A percentile compares a stretch with the other conserved stretches of the same genome.
Evolutionary conservation across 2,888 invertebrate genomes (phyloP).

Genomic region (Elmis aenea): DNA sequence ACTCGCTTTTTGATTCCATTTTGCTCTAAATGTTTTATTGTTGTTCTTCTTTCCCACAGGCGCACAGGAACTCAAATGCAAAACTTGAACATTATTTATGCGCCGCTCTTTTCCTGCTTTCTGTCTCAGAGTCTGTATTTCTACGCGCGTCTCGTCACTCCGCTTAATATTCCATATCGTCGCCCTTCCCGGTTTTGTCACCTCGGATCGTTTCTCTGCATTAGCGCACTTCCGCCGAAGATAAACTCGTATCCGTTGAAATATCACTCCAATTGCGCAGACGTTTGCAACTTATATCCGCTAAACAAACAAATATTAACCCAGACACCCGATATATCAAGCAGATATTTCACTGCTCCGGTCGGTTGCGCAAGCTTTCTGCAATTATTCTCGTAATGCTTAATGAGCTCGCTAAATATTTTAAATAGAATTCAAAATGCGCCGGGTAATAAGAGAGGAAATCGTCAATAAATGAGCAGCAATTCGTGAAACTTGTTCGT

Average conservation of each 20-base stretch:
- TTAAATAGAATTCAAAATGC: slow-evolving; percentile 15
- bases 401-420: slow-evolving; percentile 15
- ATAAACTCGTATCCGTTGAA: slow-evolving; percentile 24
- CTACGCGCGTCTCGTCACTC: slow-evolving; percentile 25
- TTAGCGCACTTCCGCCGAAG: slow-evolving; percentile 26
- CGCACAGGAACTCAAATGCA: slow-evolving; percentile 26
- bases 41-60: slow-evolving; percentile 22
- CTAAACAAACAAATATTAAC: slow-evolving; percentile 17
- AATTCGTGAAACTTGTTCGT: slow-evolving; percentile 24
- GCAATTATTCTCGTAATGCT: slow-evolving; percentile 1
- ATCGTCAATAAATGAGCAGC: slow-evolving; percentile 32
- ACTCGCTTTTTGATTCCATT: slow-evolving; percentile 33
- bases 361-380: not conserved
- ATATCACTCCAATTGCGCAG: slow-evolving; percentile 17
- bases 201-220: slow-evolving; percentile 32
- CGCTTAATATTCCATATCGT: slow-evolving; percentile 34
- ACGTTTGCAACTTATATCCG: slow-evolving; percentile 11
- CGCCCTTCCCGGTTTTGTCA: slow-evolving; percentile 32
- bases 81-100: slow-evolving; percentile 31
- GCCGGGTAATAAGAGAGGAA: slow-evolving; percentile 24
- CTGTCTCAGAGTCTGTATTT: slow-evolving; percentile 26
- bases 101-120: slow-evolving; percentile 23
- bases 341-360: not conserved
- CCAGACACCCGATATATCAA: slow-evolving; percentile 7
- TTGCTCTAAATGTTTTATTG: slow-evolving; percentile 28